Evolutionary conservation across 2,113 vertebrate genomes (phyloP), one percentile per base, ranked within the genome.

Genomic region (Microcebus tavaratra): DNA sequence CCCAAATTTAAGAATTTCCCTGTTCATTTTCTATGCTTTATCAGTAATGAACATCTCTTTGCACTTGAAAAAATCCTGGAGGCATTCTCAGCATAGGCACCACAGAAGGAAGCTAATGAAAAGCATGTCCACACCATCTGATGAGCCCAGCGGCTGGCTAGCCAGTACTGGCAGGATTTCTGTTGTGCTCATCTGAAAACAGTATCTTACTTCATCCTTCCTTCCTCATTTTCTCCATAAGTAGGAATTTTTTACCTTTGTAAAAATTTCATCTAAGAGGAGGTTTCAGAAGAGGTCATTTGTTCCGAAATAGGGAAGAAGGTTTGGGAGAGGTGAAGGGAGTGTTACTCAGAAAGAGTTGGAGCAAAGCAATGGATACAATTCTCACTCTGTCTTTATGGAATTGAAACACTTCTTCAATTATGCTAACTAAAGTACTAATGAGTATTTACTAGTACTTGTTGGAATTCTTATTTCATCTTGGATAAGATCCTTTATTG

Each of bases 1-100:
- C 27, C 65, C 86, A 36, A 8, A 55, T 72, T 97, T 57, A 61
- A 79, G 88, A 76, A 0, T 82, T 86, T 78, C 67, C 87, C 14
- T 42, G 63, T 91, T 91, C 61, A 20, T 72, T 93, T 45, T 73
- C 65, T 79, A 84, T 57, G 57, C 95, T 95, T 91, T 95, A 57
- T 91, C 88, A 95, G 55, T 78, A 93, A 78, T n/a, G 39, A 79
- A 92, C 89, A 88, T 91, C 48, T 92, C 85, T 91, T 85, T 85
- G 90, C 61, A 61, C 59, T 91, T 92, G 73, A 82, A 80, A 57
- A 72, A 96, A 80, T 70, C 3, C 88, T 84, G 8, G 27, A 91
- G 90, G 68, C 79, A 0, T 91, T 96, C 70, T 78, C 36, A 13
- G 65, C 72, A 55, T 89, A 85, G 91, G 45, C 7, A 2, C 2